Conservation (phyloP, 2,797 vertebrate genomes). For the Silurus lanzhouensis region DNA sequence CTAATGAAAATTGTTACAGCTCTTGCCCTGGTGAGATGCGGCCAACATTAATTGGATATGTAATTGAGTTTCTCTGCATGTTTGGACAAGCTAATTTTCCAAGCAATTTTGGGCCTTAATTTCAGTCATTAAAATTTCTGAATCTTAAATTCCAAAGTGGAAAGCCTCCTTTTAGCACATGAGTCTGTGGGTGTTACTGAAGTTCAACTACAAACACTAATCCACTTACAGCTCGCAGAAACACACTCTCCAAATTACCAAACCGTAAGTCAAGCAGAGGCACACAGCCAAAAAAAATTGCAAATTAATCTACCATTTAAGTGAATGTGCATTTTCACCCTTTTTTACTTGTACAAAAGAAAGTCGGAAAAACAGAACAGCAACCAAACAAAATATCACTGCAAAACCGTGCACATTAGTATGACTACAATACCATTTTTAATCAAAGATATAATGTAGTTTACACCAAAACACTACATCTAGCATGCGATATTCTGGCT, state of each 20-base stretch:
- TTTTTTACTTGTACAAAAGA: background rate
- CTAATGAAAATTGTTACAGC: conserved; percentile 72
- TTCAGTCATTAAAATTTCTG: conserved; percentile 63
- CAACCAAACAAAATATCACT: background rate
- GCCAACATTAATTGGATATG: conserved; percentile 74
- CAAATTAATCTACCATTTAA: conserved; percentile 18
- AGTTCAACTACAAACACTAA: conserved; percentile 29
- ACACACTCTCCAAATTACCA: conserved; percentile 24
- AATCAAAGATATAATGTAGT: background rate
- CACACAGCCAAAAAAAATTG: conserved; percentile 16
- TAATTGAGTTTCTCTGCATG: conserved; percentile 74
- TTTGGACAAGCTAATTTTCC: conserved; percentile 75
- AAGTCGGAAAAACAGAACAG: background rate
- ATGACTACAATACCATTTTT: background rate
- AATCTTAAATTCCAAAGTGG: conserved; percentile 51
- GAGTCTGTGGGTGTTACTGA: conserved; percentile 6
- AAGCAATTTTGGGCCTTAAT: conserved; percentile 72
- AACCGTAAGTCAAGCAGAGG: conserved; percentile 11
- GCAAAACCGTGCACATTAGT: background rate
- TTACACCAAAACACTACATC: background rate
- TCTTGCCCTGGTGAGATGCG: conserved; percentile 65
- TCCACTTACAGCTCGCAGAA: conserved; percentile 25
- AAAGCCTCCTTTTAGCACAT: conserved; percentile 27
- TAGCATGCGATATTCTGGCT: background rate
- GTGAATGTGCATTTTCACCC: background rate